Percentiles rank a stretch among this genome's conserved stretches.
Evolutionary conservation across 2,888 invertebrate species (phyloP).

Genomic region (Amblyjoppa proteus): DNA sequence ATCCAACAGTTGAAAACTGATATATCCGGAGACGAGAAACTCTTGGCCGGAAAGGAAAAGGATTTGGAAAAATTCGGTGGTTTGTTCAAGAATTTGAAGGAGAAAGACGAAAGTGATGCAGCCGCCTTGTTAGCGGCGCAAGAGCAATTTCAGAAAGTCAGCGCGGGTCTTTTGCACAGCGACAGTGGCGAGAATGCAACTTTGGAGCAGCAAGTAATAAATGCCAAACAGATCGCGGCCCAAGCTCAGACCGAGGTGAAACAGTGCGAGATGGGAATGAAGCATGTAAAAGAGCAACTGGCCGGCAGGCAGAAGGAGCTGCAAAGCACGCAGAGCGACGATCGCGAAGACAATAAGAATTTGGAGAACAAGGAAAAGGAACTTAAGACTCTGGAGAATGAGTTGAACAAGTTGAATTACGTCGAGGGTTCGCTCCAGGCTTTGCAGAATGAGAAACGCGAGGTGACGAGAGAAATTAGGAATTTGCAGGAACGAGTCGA

Average conservation of each 20-base stretch:
- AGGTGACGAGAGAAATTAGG: slow-evolving; percentile 87
- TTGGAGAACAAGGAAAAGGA: slow-evolving; percentile 87
- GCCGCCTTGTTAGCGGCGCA: slow-evolving; percentile 91
- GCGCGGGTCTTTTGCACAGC: slow-evolving; percentile 92
- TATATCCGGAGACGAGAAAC: slow-evolving; percentile 89
- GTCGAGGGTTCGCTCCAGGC: slow-evolving; percentile 87
- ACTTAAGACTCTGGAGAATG: slow-evolving; percentile 86
- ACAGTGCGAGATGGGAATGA: slow-evolving; percentile 91
- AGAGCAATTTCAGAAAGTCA: slow-evolving; percentile 93
- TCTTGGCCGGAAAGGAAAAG: slow-evolving; percentile 87
- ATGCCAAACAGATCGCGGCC: slow-evolving; percentile 91
- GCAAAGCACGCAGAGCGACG: slow-evolving; percentile 89
- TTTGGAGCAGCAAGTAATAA: slow-evolving; percentile 95
- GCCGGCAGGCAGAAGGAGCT: slow-evolving; percentile 89
- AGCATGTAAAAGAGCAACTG: slow-evolving; percentile 88
- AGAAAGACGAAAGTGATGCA: slow-evolving; percentile 89
- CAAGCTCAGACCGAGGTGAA: slow-evolving; percentile 92
- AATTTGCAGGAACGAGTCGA: slow-evolving; percentile 87
- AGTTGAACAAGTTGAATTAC: slow-evolving; percentile 87
- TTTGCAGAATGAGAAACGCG: slow-evolving; percentile 86
- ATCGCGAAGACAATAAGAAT: slow-evolving; percentile 88
- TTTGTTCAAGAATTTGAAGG: slow-evolving; percentile 89
- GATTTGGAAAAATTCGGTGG: slow-evolving; percentile 88
- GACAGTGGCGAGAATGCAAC: slow-evolving; percentile 93
- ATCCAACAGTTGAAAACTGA: slow-evolving; percentile 89